phyloP scores from a whole-genome alignment of 2,797 vertebrate genomes.

The Garrulus glandarius region DNA sequence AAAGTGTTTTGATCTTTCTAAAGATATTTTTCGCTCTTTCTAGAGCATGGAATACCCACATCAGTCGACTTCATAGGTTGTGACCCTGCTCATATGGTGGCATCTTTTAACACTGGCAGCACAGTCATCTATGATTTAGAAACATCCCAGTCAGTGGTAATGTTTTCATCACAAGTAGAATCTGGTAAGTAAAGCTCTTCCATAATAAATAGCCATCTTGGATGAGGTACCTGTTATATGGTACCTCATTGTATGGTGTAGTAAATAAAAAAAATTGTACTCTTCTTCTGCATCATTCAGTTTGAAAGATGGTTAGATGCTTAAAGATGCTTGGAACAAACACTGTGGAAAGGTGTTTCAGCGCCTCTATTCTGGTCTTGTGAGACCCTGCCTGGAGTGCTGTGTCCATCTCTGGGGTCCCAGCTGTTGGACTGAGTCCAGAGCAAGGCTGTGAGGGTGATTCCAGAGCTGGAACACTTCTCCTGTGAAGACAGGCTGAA shows the following conservation, averaged over 20 bases:
- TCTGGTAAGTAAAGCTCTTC: constrained; percentile 78
- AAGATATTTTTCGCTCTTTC: not conserved
- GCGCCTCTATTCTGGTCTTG: not conserved
- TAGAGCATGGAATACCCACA: constrained; percentile 92
- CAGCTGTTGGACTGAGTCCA: not conserved
- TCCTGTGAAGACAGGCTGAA: not conserved
- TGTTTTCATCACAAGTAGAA: constrained; percentile 88
- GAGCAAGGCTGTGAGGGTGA: not conserved
- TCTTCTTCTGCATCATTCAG: not conserved
- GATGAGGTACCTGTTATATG: not conserved
- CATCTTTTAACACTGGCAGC: constrained; percentile 88
- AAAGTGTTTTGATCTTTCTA: not conserved
- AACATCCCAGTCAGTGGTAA: constrained; percentile 88
- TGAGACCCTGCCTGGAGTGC: not conserved
- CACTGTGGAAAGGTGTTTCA: not conserved
- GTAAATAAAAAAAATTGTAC: not conserved
- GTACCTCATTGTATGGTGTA: not conserved
- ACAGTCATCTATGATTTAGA: constrained; percentile 94
- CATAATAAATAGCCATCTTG: not conserved
- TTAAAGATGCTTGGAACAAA: not conserved
- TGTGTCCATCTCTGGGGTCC: accelerated
- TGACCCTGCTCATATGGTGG: constrained; percentile 94
- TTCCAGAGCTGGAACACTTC: not conserved
- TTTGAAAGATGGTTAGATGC: not conserved
- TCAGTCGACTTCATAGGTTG: constrained; percentile 95